Base-by-base conservation (phyloP, 2,113 vertebrate genomes). In the Calyptommatus sinebrachiatus region DNA sequence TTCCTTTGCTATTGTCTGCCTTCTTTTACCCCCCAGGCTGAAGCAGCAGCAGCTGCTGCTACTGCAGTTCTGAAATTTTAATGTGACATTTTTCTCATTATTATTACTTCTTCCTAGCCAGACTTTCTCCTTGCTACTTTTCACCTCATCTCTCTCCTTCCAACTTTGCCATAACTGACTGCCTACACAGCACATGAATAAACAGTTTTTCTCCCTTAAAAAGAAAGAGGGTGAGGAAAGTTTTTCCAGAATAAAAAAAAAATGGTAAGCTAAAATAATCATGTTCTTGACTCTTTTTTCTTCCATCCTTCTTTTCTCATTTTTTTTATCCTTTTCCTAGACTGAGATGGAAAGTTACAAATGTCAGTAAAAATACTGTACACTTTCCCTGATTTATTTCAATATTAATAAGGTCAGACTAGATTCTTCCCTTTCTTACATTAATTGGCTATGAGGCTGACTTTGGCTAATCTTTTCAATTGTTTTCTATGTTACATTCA, bases 41-140 rank as follows among this genome's bases (percentile, higher is more conserved):
- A 65, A 79, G 93, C 92, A 91, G 92, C 90, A 85, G 85, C 78
- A n/a, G 90, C 87, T 62, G 80, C 90, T 86, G 85, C 76, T n/a
- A 89, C 87, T 65, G 80, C 20, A 18, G 84, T 24, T 68, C 83
- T 87, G 73, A 72, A 45, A 26, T 71, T 90, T 92, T 80, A 75
- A 70, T 88, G 91, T 87, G 91, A 91, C 93, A 92, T 91, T 93
- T 92, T 89, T 62, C 88, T 90, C 83, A 80, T 92, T 87, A 85
- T 91, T 90, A 82, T 73, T 88, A 70, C 86, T 90, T 91, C 83
- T 91, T 16, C 1, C 87, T 79, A 85, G 79, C 73, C 46, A 31
- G 29, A 73, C 88, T 86, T 86, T 87, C 73, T 86, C 65, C 77
- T 71, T 80, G 71, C 61, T 84, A 53, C 80, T 84, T 80, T 62